These are phyloP conservation scores for Lordiphosa collinella DNA, from an alignment of 1,140 invertebrate genomes.

Conservation along the genomic window DNA sequence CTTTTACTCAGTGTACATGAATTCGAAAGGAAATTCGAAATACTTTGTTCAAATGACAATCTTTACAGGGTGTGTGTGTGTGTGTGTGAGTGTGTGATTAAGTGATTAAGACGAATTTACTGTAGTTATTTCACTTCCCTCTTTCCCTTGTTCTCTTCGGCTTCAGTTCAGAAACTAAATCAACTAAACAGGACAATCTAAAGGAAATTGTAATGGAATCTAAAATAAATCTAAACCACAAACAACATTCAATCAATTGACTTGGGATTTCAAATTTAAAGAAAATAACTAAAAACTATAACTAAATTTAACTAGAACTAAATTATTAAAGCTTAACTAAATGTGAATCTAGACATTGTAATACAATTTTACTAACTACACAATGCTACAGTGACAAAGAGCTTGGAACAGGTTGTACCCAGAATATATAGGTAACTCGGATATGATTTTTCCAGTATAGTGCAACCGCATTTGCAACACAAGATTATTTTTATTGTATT, in stretches of 20 bases:
- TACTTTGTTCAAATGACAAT: conserved; percentile 58
- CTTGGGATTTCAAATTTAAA: conserved; percentile 65
- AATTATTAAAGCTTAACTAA: not conserved
- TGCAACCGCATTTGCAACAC: too few species aligned
- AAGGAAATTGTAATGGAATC: too few species aligned
- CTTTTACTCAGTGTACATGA: conserved; percentile 8
- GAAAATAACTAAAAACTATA: conserved; percentile 21
- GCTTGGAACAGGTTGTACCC: too few species aligned
- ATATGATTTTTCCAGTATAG: too few species aligned
- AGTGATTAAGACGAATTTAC: conserved; percentile 77
- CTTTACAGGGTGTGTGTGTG: conserved; percentile 41
- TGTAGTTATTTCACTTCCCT: conserved; percentile 38
- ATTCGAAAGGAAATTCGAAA: conserved; percentile 19
- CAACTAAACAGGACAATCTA: conserved; percentile 63
- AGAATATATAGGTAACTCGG: too few species aligned
- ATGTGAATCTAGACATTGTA: not conserved
- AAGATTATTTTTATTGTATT: too few species aligned
- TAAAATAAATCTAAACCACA: too few species aligned
- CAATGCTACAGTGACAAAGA: too few species aligned
- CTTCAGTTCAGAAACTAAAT: conserved; percentile 31
- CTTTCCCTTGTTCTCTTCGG: not conserved
- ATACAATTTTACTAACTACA: not conserved
- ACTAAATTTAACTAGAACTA: conserved; percentile 27
- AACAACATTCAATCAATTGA: conserved; percentile 23
- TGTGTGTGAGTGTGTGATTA: conserved; percentile 14